phyloP scores from a whole-genome alignment of 2,797 vertebrate species.

The Bryconaethiops microstoma region DNA sequence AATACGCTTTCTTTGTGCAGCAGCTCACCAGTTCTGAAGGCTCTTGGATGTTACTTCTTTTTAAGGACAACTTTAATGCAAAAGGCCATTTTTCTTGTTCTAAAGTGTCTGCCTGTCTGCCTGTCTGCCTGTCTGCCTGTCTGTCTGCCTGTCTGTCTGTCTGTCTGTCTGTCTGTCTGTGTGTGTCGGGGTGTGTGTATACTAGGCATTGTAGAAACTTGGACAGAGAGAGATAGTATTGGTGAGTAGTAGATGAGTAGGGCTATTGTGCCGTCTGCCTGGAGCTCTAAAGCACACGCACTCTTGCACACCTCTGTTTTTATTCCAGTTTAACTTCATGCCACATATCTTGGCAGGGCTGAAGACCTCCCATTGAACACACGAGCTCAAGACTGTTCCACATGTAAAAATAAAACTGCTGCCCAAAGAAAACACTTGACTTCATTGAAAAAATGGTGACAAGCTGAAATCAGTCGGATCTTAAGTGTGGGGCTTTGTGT shows the following conservation, averaged over 20 bases:
- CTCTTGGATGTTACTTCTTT: conserved; percentile 7
- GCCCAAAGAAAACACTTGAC: conserved; percentile 78
- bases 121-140: no score
- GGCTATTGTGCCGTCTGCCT: conserved; percentile 58
- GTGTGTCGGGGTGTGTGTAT: conserved; percentile 36
- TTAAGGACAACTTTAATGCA: conserved; percentile 52
- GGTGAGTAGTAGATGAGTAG: conserved; percentile 22
- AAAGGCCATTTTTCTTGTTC: conserved; percentile 56
- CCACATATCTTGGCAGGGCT: conserved; percentile 77
- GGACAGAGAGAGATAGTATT: background rate
- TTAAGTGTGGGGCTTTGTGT: conserved; percentile 47
- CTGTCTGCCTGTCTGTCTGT: no score
- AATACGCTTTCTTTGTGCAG: conserved; percentile 51
- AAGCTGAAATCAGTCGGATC: conserved; percentile 63
- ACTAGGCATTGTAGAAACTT: background rate
- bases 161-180: no score
- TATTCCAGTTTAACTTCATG: conserved; percentile 78
- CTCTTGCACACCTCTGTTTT: conserved; percentile 66
- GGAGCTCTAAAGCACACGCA: conserved; percentile 52
- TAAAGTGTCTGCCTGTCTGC: no score
- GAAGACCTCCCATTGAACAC: conserved; percentile 71
- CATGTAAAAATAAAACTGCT: conserved; percentile 76
- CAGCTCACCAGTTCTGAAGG: conserved; percentile 38
- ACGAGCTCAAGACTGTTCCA: conserved; percentile 66
- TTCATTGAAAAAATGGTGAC: conserved; percentile 65